A percentile compares a stretch with the other conserved stretches of the same genome.
These are phyloP conservation scores for Melitaea cinxia DNA, from an alignment of 1,140 invertebrate genomes.

Conservation along the genomic window DNA sequence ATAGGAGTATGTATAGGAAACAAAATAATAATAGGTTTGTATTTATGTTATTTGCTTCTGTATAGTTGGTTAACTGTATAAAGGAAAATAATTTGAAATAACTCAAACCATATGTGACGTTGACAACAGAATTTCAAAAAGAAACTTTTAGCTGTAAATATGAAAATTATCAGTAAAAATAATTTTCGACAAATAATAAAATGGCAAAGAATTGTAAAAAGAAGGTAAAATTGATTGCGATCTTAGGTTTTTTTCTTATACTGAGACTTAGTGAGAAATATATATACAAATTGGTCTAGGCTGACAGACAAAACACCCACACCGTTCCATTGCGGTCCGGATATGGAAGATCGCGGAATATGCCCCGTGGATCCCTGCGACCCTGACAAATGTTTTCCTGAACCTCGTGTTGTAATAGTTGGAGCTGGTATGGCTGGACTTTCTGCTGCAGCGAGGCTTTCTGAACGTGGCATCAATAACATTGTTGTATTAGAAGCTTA, in stretches of 20 bases:
- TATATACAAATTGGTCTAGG: no score
- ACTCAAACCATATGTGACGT: not conserved
- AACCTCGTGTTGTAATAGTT: conserved; percentile 85
- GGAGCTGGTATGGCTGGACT: conserved; percentile 88
- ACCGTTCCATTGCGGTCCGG: conserved; percentile 53
- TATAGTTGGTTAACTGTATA: not conserved
- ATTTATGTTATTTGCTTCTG: no score
- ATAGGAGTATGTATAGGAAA: no score
- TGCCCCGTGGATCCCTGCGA: conserved; percentile 59
- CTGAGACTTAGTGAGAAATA: no score
- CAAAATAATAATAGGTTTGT: no score
- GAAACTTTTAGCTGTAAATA: conserved; percentile 9
- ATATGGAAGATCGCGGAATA: conserved; percentile 58
- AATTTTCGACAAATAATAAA: conserved; percentile 14
- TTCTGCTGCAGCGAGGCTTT: conserved; percentile 85
- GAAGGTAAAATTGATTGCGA: conserved; percentile 8
- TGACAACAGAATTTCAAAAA: not conserved
- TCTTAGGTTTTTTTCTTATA: no score
- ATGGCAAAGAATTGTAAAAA: conserved; percentile 24
- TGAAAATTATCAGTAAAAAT: conserved; percentile 41
- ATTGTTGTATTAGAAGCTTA: conserved; percentile 86
- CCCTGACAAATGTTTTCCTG: conserved; percentile 70
- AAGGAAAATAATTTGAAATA: not conserved
- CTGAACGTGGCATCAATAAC: conserved; percentile 84
- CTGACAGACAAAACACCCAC: conserved; percentile 44